Evolutionary conservation across 1,140 invertebrate genomes (phyloP).

Genomic region (Theocolax elegans): DNA sequence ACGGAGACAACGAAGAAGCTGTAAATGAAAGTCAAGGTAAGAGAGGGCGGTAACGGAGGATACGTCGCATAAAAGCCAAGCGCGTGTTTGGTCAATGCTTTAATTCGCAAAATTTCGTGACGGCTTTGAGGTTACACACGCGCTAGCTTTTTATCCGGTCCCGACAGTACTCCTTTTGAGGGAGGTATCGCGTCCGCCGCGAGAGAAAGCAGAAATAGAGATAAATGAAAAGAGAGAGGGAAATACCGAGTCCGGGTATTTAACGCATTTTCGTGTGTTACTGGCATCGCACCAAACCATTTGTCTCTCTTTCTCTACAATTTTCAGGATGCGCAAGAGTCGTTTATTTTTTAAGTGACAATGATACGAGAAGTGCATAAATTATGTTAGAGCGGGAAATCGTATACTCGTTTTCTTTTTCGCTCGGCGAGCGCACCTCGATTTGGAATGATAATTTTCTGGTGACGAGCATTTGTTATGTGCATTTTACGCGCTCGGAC

Average conservation of each 20-base stretch:
- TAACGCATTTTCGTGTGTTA: conserved; percentile 16
- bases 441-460: conserved; percentile 31
- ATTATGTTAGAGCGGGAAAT: background rate
- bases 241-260: background rate
- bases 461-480: conserved; percentile 27
- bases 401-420: background rate
- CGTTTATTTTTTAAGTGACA: background rate
- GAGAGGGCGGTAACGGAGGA: too few relatives aligned
- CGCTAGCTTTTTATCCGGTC: too few relatives aligned
- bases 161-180: background rate
- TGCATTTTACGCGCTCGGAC: background rate
- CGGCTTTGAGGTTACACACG: background rate
- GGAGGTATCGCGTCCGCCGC: background rate
- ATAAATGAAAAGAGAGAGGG: conserved; percentile 14
- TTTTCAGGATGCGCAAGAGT: background rate
- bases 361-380: conserved; percentile 15
- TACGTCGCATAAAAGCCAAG: conserved; percentile 10
- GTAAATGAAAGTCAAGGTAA: background rate
- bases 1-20: too few relatives aligned
- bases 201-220: conserved; percentile 2
- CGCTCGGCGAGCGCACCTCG: background rate
- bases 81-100: background rate
- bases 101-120: conserved; percentile 9
- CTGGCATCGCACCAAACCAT: conserved; percentile 5
- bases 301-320: conserved; percentile 9